Percentiles rank a stretch among this genome's conserved stretches.
Evolutionary conservation across 2,888 invertebrate species (phyloP).

Genomic region (Zele albiditarsus): DNA sequence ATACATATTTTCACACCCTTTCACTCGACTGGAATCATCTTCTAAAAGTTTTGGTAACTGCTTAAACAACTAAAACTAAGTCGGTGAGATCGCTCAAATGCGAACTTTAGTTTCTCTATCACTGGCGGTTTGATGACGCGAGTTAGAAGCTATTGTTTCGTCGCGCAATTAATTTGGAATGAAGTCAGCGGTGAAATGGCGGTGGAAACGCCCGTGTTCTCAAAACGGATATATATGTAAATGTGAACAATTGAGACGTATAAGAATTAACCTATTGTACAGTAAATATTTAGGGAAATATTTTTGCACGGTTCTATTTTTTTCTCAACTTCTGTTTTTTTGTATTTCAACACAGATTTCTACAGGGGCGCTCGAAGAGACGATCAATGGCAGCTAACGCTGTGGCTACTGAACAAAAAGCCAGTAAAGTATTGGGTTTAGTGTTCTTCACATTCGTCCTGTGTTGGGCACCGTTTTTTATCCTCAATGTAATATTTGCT

Average conservation of each 20-base stretch:
- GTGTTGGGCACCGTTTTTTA: conserved; percentile 95
- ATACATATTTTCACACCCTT: background rate
- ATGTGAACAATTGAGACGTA: background rate
- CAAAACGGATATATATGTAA: background rate
- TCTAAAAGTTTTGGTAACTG: background rate
- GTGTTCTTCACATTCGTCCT: conserved; percentile 95
- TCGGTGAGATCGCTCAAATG: background rate
- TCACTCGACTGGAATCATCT: background rate
- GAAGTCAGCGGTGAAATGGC: background rate
- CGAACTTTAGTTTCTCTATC: background rate
- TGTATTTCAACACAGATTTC: conserved; percentile 74
- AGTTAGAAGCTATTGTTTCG: background rate
- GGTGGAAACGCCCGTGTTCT: background rate
- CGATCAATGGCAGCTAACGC: conserved; percentile 85
- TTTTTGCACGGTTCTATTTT: background rate
- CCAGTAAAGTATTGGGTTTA: conserved; percentile 92
- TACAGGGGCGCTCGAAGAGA: conserved; percentile 81
- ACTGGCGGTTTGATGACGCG: background rate
- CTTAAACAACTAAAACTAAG: background rate
- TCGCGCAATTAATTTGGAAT: background rate
- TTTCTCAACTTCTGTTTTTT: background rate
- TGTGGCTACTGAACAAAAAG: conserved; percentile 94
- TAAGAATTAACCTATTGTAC: background rate
- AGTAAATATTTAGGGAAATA: background rate
- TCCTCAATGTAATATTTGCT: conserved; percentile 89